phyloP scores from a whole-genome alignment of 2,888 invertebrate species.

The Aproaerema taeniolella region DNA sequence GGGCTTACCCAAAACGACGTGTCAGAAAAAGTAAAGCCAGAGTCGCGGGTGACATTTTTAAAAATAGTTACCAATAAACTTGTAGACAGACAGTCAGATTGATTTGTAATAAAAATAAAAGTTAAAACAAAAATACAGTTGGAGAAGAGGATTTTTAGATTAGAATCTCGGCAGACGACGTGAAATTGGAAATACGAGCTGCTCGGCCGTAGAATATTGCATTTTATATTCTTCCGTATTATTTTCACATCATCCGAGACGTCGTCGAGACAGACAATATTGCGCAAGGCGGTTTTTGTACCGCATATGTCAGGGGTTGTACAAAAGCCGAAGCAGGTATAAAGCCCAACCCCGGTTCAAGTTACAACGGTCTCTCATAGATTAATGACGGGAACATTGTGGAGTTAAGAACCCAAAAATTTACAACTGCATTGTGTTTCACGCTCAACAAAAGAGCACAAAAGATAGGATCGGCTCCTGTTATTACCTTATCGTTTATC shows the following conservation, averaged over 20 bases:
- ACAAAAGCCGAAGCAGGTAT: slow-evolving; percentile 69
- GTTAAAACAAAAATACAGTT: slow-evolving; percentile 16
- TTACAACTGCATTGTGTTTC: slow-evolving; percentile 72
- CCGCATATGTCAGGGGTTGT: slow-evolving; percentile 66
- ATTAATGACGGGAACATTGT: slow-evolving; percentile 73
- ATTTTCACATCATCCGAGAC: slow-evolving; percentile 59
- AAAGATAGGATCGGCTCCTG: slow-evolving; percentile 72
- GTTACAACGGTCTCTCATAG: slow-evolving; percentile 67
- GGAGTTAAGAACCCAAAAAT: slow-evolving; percentile 75
- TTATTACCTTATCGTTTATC: slow-evolving; percentile 73
- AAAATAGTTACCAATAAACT: slow-evolving; percentile 46
- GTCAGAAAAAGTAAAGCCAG: slow-evolving; percentile 58
- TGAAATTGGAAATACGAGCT: slow-evolving; percentile 36
- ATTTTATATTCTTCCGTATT: slow-evolving; percentile 52
- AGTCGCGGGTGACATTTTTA: slow-evolving; percentile 71
- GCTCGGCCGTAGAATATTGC: slow-evolving; percentile 33
- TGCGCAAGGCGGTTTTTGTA: slow-evolving; percentile 70
- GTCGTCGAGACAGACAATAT: slow-evolving; percentile 58
- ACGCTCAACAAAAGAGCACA: slow-evolving; percentile 60
- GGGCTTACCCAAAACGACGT: slow-evolving; percentile 64
- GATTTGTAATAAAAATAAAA: slow-evolving; percentile 40
- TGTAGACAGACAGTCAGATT: slow-evolving; percentile 37
- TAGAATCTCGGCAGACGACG: slow-evolving; percentile 33
- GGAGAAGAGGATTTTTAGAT: slow-evolving; percentile 35
- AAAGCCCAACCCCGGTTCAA: slow-evolving; percentile 64